Evolutionary conservation across 2,797 vertebrate species (phyloP).

Genomic region (Amazona finschi): DNA sequence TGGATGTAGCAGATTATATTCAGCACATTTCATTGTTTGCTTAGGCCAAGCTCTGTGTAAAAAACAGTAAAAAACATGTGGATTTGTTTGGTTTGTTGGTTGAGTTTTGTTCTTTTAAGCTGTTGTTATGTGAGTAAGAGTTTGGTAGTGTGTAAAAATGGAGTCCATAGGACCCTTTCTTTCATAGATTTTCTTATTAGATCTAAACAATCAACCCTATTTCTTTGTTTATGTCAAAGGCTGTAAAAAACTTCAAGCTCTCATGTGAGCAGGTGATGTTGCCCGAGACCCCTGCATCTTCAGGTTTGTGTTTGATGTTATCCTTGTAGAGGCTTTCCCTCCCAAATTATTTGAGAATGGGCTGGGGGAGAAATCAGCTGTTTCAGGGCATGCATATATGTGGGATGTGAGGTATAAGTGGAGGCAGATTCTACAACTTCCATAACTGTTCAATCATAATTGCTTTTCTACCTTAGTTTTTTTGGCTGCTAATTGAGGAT

Average conservation of each 20-base stretch:
- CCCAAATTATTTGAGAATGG: not conserved
- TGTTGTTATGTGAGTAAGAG: not conserved
- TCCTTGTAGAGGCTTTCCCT: not conserved
- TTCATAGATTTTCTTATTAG: not conserved
- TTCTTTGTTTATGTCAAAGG: conserved; percentile 40
- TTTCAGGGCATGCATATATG: not conserved
- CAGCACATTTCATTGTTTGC: not conserved
- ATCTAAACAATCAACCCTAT: not conserved
- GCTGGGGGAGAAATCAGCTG: not conserved
- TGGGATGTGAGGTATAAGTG: not conserved
- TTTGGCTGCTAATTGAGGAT: not conserved
- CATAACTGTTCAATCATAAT: not conserved
- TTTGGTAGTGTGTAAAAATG: not conserved
- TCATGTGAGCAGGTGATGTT: not conserved
- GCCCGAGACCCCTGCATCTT: conserved; percentile 23
- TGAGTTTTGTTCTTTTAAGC: not conserved
- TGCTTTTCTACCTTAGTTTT: not conserved
- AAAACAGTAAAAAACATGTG: not conserved
- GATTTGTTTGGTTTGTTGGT: not conserved
- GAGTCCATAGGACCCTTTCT: not conserved
- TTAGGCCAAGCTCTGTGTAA: not conserved
- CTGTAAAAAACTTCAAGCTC: conserved; percentile 24
- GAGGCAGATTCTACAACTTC: not conserved
- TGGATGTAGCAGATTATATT: not conserved
- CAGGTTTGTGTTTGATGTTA: conserved; percentile 63